Conservation (phyloP, 2,113 vertebrate genomes). For the Cochlearius cochlearius region DNA sequence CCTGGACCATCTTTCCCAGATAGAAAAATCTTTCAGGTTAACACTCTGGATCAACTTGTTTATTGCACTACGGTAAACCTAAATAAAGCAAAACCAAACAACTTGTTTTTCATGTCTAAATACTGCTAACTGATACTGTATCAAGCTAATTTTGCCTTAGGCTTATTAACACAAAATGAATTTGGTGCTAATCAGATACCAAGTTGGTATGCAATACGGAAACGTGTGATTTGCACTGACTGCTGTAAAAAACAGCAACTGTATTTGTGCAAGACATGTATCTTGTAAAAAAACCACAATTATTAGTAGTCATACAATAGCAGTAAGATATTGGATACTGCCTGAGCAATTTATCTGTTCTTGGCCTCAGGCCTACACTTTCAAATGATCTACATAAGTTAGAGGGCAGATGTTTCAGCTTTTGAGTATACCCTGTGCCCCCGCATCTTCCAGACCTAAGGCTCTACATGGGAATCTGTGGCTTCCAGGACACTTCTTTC, state of each 20-base stretch:
- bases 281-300: background rate
- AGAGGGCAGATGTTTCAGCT: background rate
- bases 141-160: conserved; percentile 62
- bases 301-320: background rate
- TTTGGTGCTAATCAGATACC: conserved; percentile 49
- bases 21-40: background rate
- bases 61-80: background rate
- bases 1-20: background rate
- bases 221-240: conserved; percentile 41
- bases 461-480: background rate
- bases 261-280: background rate
- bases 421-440: background rate
- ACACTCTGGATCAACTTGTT: background rate
- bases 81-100: background rate
- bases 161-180: conserved; percentile 65
- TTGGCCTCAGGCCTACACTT: background rate
- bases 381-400: background rate
- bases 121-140: conserved; percentile 63
- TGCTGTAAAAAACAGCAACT: conserved; percentile 20
- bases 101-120: conserved; percentile 43
- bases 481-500: background rate
- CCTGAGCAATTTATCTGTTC: background rate
- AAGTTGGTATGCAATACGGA: conserved; percentile 41
- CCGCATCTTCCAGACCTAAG: background rate
- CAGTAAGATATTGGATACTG: background rate